These are phyloP conservation scores for Uropsilus gracilis DNA, from an alignment of 2,113 vertebrate genomes.

Conservation along the genomic window DNA sequence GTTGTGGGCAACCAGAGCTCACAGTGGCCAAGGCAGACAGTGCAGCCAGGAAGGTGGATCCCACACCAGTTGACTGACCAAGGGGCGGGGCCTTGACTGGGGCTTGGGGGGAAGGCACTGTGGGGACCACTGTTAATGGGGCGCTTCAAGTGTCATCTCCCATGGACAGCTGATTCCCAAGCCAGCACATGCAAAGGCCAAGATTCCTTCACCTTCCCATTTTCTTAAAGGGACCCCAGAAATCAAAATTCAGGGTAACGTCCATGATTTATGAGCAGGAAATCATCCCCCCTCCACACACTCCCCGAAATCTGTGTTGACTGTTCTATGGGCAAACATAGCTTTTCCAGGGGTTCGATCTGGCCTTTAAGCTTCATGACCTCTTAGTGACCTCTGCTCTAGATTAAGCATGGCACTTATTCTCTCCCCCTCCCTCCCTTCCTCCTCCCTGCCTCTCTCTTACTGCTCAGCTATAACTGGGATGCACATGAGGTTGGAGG, in stretches of 20 bases:
- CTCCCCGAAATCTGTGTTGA: neutral
- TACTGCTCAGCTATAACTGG: neutral
- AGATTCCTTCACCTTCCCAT: neutral
- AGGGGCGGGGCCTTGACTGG: neutral
- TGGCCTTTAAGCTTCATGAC: neutral
- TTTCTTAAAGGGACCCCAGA: neutral
- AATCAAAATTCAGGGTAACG: neutral
- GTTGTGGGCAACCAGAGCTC: no score
- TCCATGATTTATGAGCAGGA: neutral
- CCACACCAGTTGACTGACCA: neutral
- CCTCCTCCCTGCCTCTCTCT: neutral
- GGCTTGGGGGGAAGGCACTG: neutral
- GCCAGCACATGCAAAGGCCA: neutral
- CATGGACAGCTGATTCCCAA: neutral
- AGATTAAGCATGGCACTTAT: neutral
- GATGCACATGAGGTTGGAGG: neutral
- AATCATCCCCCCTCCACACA: no score
- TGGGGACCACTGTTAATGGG: neutral
- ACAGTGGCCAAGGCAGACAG: neutral
- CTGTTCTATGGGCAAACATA: neutral
- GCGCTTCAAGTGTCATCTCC: neutral
- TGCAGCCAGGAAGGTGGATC: neutral
- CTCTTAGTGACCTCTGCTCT: neutral
- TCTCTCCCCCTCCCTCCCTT: neutral
- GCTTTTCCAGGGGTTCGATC: neutral